Base-by-base conservation (phyloP, 2,888 invertebrate genomes). In the Taphrorychus bicolor region DNA sequence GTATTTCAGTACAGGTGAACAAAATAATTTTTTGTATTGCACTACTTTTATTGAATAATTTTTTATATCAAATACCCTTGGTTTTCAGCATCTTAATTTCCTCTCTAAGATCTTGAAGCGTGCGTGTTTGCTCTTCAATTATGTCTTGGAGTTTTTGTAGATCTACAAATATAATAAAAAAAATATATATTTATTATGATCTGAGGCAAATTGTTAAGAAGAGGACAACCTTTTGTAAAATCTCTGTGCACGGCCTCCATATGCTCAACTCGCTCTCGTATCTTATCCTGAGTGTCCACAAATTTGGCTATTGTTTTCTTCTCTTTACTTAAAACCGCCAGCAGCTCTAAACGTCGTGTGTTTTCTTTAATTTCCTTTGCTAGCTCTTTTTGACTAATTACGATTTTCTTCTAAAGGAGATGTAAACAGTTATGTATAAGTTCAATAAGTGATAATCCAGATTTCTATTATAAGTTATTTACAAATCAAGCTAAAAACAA, bases 241-340 rank as follows among this genome's bases (percentile, higher is more conserved):
- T 77, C 74, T 9, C 75, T 59, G 59, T 82, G 78, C 7, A 77
- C 73, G 48, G 76, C 73, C 53, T 77, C 76, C 51, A 79, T 77
- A 75, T 79, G 68, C 9, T 77, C 73, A 2, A 81, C 54, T 56
- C 77, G 72, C n/a, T 73, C 74, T n/a, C 73, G 73, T 61, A 76
- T 76, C 42, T 76, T 76, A 1, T 74, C 71, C 74, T 86, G 85
- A 19, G 76, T 71, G 14, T 78, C 77, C 11, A 86, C 72, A 3
- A 84, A 64, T 49, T 82, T 82, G 2, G 77, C 75, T n/a, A 88
- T 74, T 59, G 84, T 82, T 2, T 82, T 79, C 71, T 84, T 84
- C 72, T 88, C 87, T 56, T 84, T 84, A 49, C 84, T 84, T 22
- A 89, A 78, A n/a, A 86, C 78, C 0, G 84, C 82, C 4, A 87